Percentiles rank a stretch among this genome's conserved stretches.
phyloP scores from a whole-genome alignment of 1,140 invertebrate genomes.

The Drosophila miranda region DNA sequence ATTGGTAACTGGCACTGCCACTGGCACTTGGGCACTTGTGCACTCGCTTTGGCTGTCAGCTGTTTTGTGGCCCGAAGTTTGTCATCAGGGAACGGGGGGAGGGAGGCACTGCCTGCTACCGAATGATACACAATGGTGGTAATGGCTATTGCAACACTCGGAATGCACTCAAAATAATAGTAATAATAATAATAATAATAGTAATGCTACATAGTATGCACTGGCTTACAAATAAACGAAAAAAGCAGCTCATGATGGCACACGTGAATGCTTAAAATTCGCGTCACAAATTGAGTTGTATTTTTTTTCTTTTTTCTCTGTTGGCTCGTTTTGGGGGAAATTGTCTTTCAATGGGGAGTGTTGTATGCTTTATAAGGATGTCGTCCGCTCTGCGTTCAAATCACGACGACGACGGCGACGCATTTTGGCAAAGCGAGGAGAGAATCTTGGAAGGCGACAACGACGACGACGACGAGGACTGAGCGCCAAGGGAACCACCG shows the following conservation, averaged over 20 bases:
- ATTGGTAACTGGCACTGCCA: too few relatives aligned
- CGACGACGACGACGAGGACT: constrained; percentile 8
- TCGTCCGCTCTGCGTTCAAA: constrained; percentile 11
- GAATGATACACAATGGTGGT: too few relatives aligned
- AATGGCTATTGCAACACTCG: too few relatives aligned
- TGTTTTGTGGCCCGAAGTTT: constrained; percentile 12
- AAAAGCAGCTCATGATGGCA: constrained; percentile 66
- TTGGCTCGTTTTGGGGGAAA: constrained; percentile 22
- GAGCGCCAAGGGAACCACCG: constrained; percentile 27
- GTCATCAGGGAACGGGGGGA: too few relatives aligned
- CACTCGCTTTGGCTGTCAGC: constrained; percentile 26
- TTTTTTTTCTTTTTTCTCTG: background rate
- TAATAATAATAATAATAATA: too few relatives aligned
- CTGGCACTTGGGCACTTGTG: too few relatives aligned
- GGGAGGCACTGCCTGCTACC: too few relatives aligned
- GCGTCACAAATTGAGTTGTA: constrained; percentile 1
- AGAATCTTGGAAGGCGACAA: constrained; percentile 36
- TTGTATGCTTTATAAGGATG: constrained; percentile 65
- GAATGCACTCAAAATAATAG: too few relatives aligned
- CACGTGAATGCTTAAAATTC: constrained; percentile 64
- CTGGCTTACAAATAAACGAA: constrained; percentile 70
- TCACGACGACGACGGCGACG: constrained; percentile 44
- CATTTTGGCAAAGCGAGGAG: constrained; percentile 46
- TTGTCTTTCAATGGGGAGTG: constrained; percentile 17
- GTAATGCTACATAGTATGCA: constrained; percentile 21